phyloP scores from a whole-genome alignment of 2,888 invertebrate genomes.

The Caenorhabditis auriculariae region DNA sequence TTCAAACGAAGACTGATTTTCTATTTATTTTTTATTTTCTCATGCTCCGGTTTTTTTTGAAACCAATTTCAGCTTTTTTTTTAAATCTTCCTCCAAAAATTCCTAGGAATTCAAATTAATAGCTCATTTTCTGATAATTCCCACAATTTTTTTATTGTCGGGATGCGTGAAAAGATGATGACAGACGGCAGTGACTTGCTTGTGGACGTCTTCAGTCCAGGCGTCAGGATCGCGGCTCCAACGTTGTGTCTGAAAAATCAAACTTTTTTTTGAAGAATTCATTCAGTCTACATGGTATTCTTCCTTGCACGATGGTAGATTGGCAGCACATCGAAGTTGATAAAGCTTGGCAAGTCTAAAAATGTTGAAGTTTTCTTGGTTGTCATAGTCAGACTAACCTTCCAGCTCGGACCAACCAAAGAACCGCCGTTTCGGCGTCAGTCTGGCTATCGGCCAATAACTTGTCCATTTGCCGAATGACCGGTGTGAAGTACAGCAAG shows the following conservation, averaged over 20 bases:
- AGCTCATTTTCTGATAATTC: no score
- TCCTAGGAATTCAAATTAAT: no score
- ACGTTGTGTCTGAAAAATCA: constrained; percentile 29
- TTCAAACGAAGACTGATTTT: no score
- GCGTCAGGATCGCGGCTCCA: constrained; percentile 53
- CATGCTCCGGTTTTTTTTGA: no score
- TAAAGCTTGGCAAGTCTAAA: constrained; percentile 53
- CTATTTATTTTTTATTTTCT: no score
- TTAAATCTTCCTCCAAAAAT: no score
- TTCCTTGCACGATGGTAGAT: constrained; percentile 50
- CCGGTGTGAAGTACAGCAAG: constrained; percentile 52
- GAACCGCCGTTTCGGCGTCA: constrained; percentile 52
- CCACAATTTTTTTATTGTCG: no score
- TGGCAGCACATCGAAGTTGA: constrained; percentile 60
- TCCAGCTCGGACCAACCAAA: constrained; percentile 57
- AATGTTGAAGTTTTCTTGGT: no score
- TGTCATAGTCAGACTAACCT: no score
- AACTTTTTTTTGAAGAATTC: not conserved
- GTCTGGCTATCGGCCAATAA: constrained; percentile 42
- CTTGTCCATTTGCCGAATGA: constrained; percentile 52
- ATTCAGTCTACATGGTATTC: constrained; percentile 40
- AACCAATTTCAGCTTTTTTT: no score
- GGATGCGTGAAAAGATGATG: constrained; percentile 52
- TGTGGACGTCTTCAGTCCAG: constrained; percentile 55
- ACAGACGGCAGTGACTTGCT: constrained; percentile 57